Evolutionary conservation across 1,140 invertebrate species (phyloP).

Genomic region (Ladona fulva): DNA sequence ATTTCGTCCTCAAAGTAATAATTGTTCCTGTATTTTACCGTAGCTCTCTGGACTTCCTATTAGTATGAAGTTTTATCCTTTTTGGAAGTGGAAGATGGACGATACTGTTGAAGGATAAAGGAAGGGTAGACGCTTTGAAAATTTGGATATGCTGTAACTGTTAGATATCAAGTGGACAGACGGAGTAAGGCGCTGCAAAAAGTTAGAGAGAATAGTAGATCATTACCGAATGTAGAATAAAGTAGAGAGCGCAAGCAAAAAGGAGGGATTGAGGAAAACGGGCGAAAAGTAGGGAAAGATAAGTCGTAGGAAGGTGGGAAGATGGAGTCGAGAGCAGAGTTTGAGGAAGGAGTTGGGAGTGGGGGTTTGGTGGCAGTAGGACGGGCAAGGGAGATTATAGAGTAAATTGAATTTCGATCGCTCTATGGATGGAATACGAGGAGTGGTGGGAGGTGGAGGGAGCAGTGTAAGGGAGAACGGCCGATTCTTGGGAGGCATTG

Average conservation of each 20-base stretch:
- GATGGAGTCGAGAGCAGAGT: neutral
- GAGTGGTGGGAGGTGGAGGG: neutral
- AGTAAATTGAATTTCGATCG: constrained; percentile 10
- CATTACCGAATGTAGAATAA: too few species aligned
- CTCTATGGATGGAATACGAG: neutral
- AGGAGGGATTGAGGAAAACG: neutral
- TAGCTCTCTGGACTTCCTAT: too few species aligned
- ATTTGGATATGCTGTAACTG: too few species aligned
- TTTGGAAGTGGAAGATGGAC: too few species aligned
- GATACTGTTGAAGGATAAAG: too few species aligned
- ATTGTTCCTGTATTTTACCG: too few species aligned
- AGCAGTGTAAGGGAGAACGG: neutral
- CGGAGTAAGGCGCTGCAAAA: too few species aligned
- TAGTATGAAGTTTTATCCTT: too few species aligned
- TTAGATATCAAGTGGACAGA: too few species aligned
- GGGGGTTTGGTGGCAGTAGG: neutral
- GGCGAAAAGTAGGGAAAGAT: neutral
- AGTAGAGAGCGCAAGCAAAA: neutral
- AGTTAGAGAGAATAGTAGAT: too few species aligned
- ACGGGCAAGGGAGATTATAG: neutral
- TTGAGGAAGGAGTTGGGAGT: neutral
- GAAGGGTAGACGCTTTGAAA: too few species aligned
- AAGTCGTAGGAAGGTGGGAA: neutral
- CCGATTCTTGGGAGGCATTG: neutral
- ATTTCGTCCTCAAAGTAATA: too few species aligned